Conservation (phyloP, 2,113 vertebrate genomes). For the Dascyllus trimaculatus region DNA sequence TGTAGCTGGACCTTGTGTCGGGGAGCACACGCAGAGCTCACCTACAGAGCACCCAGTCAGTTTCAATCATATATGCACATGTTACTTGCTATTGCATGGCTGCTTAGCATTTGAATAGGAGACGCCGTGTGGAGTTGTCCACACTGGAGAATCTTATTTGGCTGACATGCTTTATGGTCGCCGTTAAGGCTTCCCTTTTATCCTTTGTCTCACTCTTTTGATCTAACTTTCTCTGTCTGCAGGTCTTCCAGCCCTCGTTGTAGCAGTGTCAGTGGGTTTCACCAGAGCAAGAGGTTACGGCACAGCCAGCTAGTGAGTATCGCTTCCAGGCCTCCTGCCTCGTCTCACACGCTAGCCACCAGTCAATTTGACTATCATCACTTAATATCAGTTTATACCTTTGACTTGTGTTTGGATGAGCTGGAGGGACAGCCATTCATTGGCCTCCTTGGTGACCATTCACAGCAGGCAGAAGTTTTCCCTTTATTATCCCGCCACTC, state of each 20-base stretch:
- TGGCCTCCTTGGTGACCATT: background rate
- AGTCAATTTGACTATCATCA: background rate
- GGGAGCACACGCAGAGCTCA: slow-evolving; percentile 16
- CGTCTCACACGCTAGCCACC: background rate
- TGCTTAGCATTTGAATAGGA: slow-evolving; percentile 51
- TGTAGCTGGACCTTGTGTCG: slow-evolving; percentile 13
- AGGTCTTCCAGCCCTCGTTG: slow-evolving; percentile 91
- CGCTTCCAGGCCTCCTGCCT: background rate
- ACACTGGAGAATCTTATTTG: slow-evolving; percentile 17
- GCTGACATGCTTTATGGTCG: slow-evolving; percentile 6
- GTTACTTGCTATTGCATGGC: slow-evolving; percentile 36
- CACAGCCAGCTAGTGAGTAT: slow-evolving; percentile 93
- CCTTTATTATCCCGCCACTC: background rate
- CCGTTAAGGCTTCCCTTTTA: slow-evolving; percentile 32
- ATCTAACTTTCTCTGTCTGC: slow-evolving; percentile 46
- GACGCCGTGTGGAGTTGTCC: slow-evolving; percentile 24
- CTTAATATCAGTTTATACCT: slow-evolving; percentile 13
- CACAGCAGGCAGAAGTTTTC: background rate
- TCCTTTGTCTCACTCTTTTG: slow-evolving; percentile 48
- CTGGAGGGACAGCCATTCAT: background rate
- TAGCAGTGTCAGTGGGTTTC: slow-evolving; percentile 95
- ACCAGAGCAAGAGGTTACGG: slow-evolving; percentile 96
- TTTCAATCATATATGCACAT: slow-evolving; percentile 43
- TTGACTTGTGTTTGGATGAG: background rate
- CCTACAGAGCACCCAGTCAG: slow-evolving; percentile 26